Conservation (phyloP, 1,140 invertebrate genomes). For the Caerostris darwini region DNA sequence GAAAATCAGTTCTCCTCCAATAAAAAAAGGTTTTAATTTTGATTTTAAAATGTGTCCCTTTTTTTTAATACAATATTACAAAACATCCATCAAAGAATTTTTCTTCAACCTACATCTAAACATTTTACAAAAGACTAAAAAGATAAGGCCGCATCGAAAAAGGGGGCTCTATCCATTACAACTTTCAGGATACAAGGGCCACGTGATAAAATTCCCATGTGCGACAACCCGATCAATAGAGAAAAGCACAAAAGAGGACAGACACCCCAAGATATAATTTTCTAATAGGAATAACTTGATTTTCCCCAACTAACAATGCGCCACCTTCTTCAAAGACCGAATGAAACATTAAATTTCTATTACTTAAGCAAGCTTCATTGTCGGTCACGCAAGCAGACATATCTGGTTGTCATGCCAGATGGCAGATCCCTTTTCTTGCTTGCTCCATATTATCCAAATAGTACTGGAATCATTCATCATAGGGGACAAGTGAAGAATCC, state of each 20-base stretch:
- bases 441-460: slow-evolving; percentile 56
- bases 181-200: background rate
- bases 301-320: background rate
- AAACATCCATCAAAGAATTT: no score
- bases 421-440: background rate
- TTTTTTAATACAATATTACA: no score
- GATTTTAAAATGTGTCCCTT: no score
- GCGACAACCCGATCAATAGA: background rate
- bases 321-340: background rate
- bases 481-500: slow-evolving; percentile 42
- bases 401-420: background rate
- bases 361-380: slow-evolving; percentile 47
- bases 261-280: slow-evolving; percentile 9
- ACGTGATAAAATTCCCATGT: background rate
- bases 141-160: no score
- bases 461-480: slow-evolving; percentile 33
- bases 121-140: no score
- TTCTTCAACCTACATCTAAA: no score
- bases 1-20: no score
- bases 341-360: slow-evolving; percentile 47
- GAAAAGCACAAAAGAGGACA: background rate
- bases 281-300: background rate
- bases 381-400: slow-evolving; percentile 28
- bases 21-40: no score
- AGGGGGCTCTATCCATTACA: background rate